Base-by-base conservation (phyloP, 1,140 invertebrate species). In the Trypoxylus dichotomus region DNA sequence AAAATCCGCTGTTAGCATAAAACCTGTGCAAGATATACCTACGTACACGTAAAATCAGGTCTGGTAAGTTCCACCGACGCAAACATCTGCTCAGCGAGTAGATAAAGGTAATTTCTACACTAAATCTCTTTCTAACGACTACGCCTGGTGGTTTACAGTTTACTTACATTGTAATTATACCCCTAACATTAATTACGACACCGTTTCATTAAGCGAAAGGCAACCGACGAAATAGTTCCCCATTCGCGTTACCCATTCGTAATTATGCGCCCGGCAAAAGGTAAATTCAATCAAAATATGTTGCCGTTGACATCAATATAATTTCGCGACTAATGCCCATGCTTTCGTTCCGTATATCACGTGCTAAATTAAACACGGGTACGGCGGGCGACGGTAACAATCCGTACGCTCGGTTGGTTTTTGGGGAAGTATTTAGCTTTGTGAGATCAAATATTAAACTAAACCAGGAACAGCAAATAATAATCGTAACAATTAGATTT, bases 221-320 rank as follows among this genome's bases (percentile, higher is more conserved):
- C 19, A 24, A 11, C 11, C 24, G 13, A 13, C 21, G 11, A 13
- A 68, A 24, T 68, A 24, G 24, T 68, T 68, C 27, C 24, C 19
- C 19, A 6, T 11, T 15, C 19, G 60, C 27, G 13, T 68, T 68
- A 37, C 21, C 60, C 60, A 68, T 68, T 27, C 10, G 21, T 10
- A 68, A 68, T 68, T 27, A 68, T 29, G 19, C 7, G 11, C 27
- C 24, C 32, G 2, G 32, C 32, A 37, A 24, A 68, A 68, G 60
- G 60, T 68, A 68, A 68, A 68, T 68, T 29, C 60, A 68, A 68
- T 68, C 60, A 68, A 68, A 68, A 68, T 68, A 68, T 68, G 60
- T 68, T 68, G 24, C 24, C 19, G 60, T 29, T 68, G 24, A 21
- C 21, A 68, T 68, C 27, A 68, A 68, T 68, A 68, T 24, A 68